Evolutionary conservation across 2,113 vertebrate species (phyloP).

Genomic region (Silurus meridionalis): DNA sequence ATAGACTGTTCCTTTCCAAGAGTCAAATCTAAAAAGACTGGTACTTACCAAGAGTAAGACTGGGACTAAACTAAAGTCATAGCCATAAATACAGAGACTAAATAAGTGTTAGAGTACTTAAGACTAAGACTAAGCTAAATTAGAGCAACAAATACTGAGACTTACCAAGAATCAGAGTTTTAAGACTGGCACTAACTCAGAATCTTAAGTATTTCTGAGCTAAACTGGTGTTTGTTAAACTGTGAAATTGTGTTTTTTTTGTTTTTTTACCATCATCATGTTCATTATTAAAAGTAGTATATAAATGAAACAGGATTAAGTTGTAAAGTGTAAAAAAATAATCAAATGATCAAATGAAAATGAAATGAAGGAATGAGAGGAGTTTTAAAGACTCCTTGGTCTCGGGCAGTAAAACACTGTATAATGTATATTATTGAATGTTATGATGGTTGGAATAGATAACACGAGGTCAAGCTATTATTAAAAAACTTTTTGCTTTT

Average conservation of each 20-base stretch:
- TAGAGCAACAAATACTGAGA: background rate
- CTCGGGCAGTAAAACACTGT: background rate
- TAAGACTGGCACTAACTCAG: background rate
- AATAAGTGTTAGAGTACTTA: background rate
- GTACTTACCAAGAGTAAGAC: background rate
- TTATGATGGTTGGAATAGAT: background rate
- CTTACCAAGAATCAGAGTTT: background rate
- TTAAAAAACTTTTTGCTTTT: background rate
- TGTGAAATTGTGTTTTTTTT: background rate
- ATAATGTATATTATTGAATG: background rate
- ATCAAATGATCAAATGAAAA: background rate
- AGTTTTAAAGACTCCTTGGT: background rate
- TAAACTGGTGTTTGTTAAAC: too few relatives aligned
- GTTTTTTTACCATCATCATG: too few relatives aligned
- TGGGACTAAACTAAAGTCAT: background rate
- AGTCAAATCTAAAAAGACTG: background rate
- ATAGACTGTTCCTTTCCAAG: background rate
- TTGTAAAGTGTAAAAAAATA: too few relatives aligned
- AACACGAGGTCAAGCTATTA: background rate
- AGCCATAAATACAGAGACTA: background rate
- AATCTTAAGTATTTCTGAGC: background rate
- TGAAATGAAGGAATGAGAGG: background rate
- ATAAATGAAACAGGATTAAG: too few relatives aligned
- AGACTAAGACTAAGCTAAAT: background rate
- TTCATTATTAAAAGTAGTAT: too few relatives aligned